Evolutionary conservation across 2,113 vertebrate species (phyloP).

Genomic region (Pongo abelii): DNA sequence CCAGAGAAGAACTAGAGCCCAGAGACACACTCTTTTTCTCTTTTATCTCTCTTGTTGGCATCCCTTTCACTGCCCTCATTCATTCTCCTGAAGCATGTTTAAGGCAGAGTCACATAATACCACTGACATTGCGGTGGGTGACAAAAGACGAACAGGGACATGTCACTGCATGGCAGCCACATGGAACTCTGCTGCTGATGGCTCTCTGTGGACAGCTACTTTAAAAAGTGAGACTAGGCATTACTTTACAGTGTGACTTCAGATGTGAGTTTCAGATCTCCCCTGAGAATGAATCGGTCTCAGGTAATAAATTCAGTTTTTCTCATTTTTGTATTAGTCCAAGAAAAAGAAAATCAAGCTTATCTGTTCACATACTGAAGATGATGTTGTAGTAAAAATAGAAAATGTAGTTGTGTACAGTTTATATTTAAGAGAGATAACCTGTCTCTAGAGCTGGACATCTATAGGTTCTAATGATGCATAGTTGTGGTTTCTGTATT

Average conservation of each 20-base stretch:
- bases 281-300: not conserved
- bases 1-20: not conserved
- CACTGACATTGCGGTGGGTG: fast-evolving
- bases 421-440: not conserved
- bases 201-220: not conserved
- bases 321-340: not conserved
- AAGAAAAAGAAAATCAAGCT: conserved; percentile 1
- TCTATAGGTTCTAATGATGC: not conserved
- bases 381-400: not conserved
- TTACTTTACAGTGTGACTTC: not conserved
- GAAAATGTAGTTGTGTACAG: not conserved
- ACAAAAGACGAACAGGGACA: not conserved
- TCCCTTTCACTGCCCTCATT: not conserved
- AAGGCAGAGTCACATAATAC: not conserved
- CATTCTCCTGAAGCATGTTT: not conserved
- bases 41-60: not conserved
- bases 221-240: not conserved
- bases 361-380: not conserved
- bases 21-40: not conserved
- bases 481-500: conserved; percentile 16
- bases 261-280: not conserved
- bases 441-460: not conserved
- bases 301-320: not conserved
- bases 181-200: not conserved
- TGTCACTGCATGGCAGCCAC: not conserved